Evolutionary conservation across 2,888 invertebrate species (phyloP), one percentile per base, ranked within the genome.

Genomic region (Heliconius cydno): DNA sequence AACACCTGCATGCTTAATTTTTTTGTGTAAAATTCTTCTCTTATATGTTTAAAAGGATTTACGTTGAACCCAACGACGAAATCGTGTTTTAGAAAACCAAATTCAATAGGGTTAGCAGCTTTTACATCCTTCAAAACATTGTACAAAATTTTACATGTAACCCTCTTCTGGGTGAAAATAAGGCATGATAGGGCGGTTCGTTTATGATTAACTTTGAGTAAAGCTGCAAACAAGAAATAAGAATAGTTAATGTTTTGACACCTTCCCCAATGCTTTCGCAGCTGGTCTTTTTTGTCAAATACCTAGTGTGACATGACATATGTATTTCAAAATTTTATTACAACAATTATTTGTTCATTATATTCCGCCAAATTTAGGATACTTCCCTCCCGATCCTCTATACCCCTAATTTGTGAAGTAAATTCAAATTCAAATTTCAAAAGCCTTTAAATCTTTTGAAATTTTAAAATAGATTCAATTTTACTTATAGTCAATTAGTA

Each of bases 81-180:
- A 85, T 97, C 97, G 0, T 97, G 96, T 81, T 95, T 94, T 0
- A 97, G 86, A 84, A 97, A 96, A 0, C 91, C 91, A 82, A 96
- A 96, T 19, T 95, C 91, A 6, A 81, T 73, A 0, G 95, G 91
- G 81, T 96, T 92, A 0, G 80, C 63, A 34, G 93, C 85, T 15
- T 90, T 92, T 1, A 95, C 95, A 0, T 94, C 91, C 79, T 96
- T 95, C 7, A 98, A 85, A 6, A 98, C 87, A 81, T 97, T 96
- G 87, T 95, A 97, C 0, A 98, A 86, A 12, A 97, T 95, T 90
- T 97, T 97, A 0, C 98, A 97, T 0, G 97, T 97, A 84, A 97
- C 97, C 73, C 98, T 94, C 83, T 97, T 95, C 85, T 96, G 92
- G 0, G 97, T 97, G 89, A 98, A 98, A 81, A 98, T 95, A 28